Evolutionary conservation across 2,888 invertebrate genomes (phyloP), one percentile per base, ranked within the genome.

Genomic region (Sinodicranocentrus sp.): DNA sequence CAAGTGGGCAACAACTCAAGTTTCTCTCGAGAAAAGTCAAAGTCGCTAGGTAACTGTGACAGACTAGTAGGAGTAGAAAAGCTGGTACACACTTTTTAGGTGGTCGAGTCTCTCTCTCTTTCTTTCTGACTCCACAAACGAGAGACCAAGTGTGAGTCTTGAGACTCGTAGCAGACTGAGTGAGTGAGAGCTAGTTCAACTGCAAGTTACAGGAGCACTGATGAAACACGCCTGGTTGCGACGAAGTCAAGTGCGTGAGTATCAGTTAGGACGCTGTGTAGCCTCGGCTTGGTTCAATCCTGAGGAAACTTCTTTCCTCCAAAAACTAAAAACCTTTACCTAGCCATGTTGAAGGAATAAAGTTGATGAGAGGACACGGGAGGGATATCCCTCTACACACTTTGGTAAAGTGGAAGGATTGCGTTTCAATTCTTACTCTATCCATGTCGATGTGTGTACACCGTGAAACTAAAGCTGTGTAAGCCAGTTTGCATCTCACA

Each of bases 211-310:
- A 43, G 73, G 82, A 83, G 86, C 84, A 84, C 65, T 67, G 82
- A 70, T 79, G 79, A 82, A 82, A 84, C 78, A 84, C 82, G 84
- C 82, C 84, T 82, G 86, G 82, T 65, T 87, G 82, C 80, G 85
- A 85, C 83, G 80, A 77, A 85, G 86, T 84, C 86, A 87, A 88
- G 88, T 88, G 88, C 88, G 88, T 88, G 87, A 86, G 86, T 87
- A 84, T 84, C 65, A 83, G 63, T 83, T 70, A 63, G 82, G 72
- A 72, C 65, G 80, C 80, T 80, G 79, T 79, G 80, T 33, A 71
- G 70, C 82, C 76, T 70, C 75, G 61, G 68, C 82, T 82, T 75
- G 73, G 73, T 73, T 73, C 73, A 72, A 48, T 72, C 59, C 72
- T 59, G 75, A 76, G 75, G 61, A 76, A 76, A 54, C 65, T n/a